These are phyloP conservation scores for Diacarnus erythraeanus DNA, from an alignment of 37 sponge, comb jelly and placozoan genomes.

Conservation along the genomic window DNA sequence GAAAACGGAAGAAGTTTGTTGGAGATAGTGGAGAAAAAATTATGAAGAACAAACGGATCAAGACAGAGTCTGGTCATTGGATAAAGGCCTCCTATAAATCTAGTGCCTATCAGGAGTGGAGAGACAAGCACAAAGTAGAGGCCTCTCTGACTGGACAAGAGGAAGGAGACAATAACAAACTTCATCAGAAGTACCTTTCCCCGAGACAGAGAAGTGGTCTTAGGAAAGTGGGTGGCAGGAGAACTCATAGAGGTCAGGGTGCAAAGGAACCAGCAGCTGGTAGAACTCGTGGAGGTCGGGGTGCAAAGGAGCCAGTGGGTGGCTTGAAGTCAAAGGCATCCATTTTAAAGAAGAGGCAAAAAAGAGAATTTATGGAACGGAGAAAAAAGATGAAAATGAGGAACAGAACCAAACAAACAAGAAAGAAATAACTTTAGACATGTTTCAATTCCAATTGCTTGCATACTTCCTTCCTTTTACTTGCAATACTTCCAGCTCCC, in stretches of 20 bases:
- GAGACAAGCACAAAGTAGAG: slow-evolving; percentile 63
- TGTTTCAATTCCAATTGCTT: slow-evolving; percentile 26
- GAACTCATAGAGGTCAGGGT: slow-evolving; percentile 6
- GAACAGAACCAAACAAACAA: not conserved
- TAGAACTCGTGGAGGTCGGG: slow-evolving; percentile 12
- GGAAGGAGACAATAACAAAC: not conserved
- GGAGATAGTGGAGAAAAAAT: slow-evolving; percentile 47
- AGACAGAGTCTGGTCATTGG: slow-evolving; percentile 89
- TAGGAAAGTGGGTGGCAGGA: slow-evolving; percentile 1
- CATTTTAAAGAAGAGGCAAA: slow-evolving; percentile 45
- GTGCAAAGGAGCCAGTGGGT: slow-evolving; percentile 5
- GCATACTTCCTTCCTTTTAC: slow-evolving; percentile 39
- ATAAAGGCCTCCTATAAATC: slow-evolving; percentile 87
- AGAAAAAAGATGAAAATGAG: slow-evolving; percentile 4
- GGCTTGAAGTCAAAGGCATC: slow-evolving; percentile 43
- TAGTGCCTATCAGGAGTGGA: slow-evolving; percentile 67
- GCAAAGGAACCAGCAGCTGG: not conserved
- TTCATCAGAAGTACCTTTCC: not conserved
- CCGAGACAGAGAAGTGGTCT: not conserved
- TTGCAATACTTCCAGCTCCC: slow-evolving; percentile 45
- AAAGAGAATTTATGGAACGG: slow-evolving; percentile 24
- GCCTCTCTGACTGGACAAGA: not conserved
- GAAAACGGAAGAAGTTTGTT: slow-evolving; percentile 94
- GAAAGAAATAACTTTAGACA: not conserved
- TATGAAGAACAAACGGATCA: slow-evolving; percentile 66